These are phyloP conservation scores for Bradysia coprophila DNA, from an alignment of 1,140 invertebrate species.

Conservation along the genomic window DNA sequence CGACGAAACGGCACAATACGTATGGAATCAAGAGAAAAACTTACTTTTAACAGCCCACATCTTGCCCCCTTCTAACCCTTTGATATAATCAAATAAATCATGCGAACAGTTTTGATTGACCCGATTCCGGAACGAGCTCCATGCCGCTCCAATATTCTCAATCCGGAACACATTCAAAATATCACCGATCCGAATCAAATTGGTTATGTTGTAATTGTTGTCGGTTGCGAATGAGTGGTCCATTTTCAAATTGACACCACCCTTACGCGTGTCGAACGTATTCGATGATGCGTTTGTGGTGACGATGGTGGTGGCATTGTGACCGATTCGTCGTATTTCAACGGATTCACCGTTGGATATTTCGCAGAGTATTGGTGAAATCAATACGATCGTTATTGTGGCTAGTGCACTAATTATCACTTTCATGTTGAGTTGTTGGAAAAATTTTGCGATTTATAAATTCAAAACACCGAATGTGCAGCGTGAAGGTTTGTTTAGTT, in stretches of 20 bases:
- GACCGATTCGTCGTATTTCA: not conserved
- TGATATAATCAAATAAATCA: not conserved
- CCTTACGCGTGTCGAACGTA: not conserved
- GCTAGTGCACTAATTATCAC: not conserved
- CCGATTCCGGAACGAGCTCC: not conserved
- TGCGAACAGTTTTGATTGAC: not conserved
- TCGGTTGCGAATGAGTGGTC: not conserved
- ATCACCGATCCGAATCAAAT: not conserved
- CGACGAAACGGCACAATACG: too few species aligned
- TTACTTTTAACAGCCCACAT: constrained; percentile 2
- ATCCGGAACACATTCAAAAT: not conserved
- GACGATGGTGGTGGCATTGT: not conserved
- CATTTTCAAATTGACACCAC: not conserved
- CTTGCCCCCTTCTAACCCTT: not conserved
- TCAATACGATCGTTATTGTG: not conserved
- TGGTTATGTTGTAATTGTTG: not conserved
- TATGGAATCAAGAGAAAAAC: not conserved
- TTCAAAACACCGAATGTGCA: not conserved
- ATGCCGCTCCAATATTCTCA: not conserved
- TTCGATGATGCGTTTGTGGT: not conserved
- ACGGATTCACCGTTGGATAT: not conserved
- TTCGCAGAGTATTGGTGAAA: not conserved
- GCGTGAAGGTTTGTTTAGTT: not conserved
- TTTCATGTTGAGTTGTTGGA: not conserved
- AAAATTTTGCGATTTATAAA: not conserved